Base-by-base conservation (phyloP, 35 echinoderm and acorn worm species). In the Lytechinus pictus region DNA sequence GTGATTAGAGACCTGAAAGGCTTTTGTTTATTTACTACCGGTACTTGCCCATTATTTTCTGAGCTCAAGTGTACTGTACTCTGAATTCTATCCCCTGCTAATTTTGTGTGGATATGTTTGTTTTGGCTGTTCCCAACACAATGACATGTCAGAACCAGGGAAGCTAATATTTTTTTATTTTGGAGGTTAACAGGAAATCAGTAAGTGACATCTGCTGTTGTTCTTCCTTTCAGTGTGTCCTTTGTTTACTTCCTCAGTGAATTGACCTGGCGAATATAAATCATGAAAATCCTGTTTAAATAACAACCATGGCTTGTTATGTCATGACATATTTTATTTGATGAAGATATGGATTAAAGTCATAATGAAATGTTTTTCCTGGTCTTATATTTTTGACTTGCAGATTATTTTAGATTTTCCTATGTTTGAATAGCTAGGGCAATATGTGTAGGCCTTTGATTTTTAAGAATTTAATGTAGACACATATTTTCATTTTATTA, bases 141-240 rank as follows among this genome's bases (percentile, higher is more conserved):
- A 79, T 79, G 66, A 79, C 66, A 79, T 79, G 66, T 6, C 12
- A 79, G n/a, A 79, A 79, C 4, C 66, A 79, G 66, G 66, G 66
- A 79, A 24, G 66, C 19, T 24, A 79, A 24, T 79, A 79, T 27
- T 79, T 27, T 79, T 79, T 79, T 6, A 79, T 24, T 79, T 79
- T 16, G 6, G 6, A n/a, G 66, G 66, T 79, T 79, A 79, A 79
- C 66, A 79, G 66, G 66, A 79, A 79, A 16, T n/a, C 4, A 16
- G 66, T 79, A 14, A 79, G 19, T 79, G 66, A 79, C 66, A 79
- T 79, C 66, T 79, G 66, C 66, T 79, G 66, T 79, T 79, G 66
- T 79, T 79, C 66, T 79, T 79, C 66, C 66, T 79, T 7, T 79
- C 66, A n/a, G 19, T 79, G 14, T 79, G 66, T 79, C 66, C 66